Evolutionary conservation across 1,140 invertebrate species (phyloP), one percentile per base, ranked within the genome.

Genomic region (Pomphorhynchus laevis): DNA sequence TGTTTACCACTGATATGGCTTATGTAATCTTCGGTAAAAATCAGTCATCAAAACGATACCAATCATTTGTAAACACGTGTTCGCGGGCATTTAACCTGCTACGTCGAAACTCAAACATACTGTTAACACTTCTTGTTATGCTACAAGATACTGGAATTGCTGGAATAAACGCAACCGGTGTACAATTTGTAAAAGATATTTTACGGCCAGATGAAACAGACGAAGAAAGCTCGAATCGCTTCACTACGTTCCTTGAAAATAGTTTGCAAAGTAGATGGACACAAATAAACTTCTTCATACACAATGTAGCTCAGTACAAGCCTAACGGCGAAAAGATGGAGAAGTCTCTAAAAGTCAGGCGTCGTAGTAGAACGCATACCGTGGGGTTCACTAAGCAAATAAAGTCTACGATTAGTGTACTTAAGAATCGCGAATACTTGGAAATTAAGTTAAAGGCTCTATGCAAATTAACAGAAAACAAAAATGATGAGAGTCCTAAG

Each of bases 1-100:
- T 95, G 3, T 58, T 95, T 34, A 93, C 86, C 0, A 73, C 76
- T 12, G 86, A 98, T 54, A 95, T 95, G 89, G 82, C 72, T 2
- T 93, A 84, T 62, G 84, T 95, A 2, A 95, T 98, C 46, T 95
- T 95, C 56, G 76, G 79, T 38, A 77, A 80, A 3, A 80, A 89
- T 51, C 70, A 76, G 48, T 74, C 74, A 12, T 77, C 75, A 2
- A 70, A 73, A 44, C 69, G 71, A 45, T 95, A 93, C 55, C 86
- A 95, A 55, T 68, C 76, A 50, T 95, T 98, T 57, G 74, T 95
- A 5, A 86, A 95, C 57, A 61, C 89, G 12, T 95, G 84, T 57
- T 93, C 82, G 53, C 70, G 75, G 38, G 82, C 82, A 0, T 93
- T 93, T 56, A 91, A 91, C 54, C 69, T 89, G 46, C 68, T 95